Evolutionary conservation across 2,113 vertebrate genomes (phyloP), one percentile per base, ranked within the genome.

Genomic region (Ceyx melanurus): DNA sequence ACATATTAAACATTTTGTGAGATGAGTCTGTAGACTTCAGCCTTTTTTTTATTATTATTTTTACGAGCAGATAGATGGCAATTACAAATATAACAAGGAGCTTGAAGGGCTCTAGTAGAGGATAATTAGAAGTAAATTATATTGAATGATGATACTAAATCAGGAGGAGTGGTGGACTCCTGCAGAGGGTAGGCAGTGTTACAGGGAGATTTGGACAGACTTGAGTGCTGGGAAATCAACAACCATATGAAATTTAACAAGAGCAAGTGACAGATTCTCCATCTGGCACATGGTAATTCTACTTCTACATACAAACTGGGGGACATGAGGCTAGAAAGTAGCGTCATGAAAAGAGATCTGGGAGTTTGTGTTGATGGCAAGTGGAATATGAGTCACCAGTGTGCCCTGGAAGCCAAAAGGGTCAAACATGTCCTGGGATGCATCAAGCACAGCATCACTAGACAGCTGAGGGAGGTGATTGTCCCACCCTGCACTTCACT

Each of bases 401-500:
- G 29, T 67, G 37, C 4, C 26, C 50, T 51, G 50, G 50, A 22
- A 51, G 50, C 23, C 50, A 51, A 25, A 25, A 14, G 23, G 23
- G 5, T 20, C 19, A 50, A 5, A 42, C 1, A 0, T 25, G 23
- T 33, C 42, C 66, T 48, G 33, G 7, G 2, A 6, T 46, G 13
- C 70, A 40, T 64, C 35, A 9, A 40, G 10, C 23, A 2, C 17
- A 50, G 17, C 48, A 77, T 7, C 0, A 0, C 12, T 22, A 6
- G 13, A 15, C 1, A 3, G 5, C 18, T 0, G 0, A 67, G 48
- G 29, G 3, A 54, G 8, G 9, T 9, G 33, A 33, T 15, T 54
- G 33, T 58, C 16, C 19, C 33, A 43, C 19, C 2, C n/a, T 31
- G 6, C 19, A 8, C 46, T 35, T 23, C 10, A 5, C 7, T 46